Evolutionary conservation across 2,797 vertebrate genomes (phyloP), one percentile per base, ranked within the genome.

Genomic region (Diglossa cyanea): DNA sequence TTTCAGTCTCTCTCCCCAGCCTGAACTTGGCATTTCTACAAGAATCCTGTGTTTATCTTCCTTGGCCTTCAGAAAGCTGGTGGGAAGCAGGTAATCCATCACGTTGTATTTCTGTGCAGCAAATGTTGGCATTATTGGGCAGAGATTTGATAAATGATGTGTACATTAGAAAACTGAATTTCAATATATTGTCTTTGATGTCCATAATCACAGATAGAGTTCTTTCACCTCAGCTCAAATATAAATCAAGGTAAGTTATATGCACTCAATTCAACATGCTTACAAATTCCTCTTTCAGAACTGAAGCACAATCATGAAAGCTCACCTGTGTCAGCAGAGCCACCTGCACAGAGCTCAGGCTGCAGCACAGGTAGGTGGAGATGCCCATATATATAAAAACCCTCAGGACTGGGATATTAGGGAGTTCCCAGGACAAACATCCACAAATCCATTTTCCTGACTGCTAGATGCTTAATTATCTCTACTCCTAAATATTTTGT

Each of bases 101-200:
- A 94, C 7, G 8, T 10, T 88, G 15, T 25, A 71, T 94, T 96
- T 96, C 85, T 61, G 40, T 37, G 67, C 61, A 90, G 93, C 62
- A 84, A 65, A 81, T 11, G 62, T 35, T 70, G 76, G 85, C 58
- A 33, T 93, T 95, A 76, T 73, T 55, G 82, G 79, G 73, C 70
- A 83, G 75, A 48, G 89, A 63, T 65, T 80, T 95, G 96, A 96
- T 93, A 95, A 96, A 97, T n/a, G 90, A 75, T 86, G 82, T 79
- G 73, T 90, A 70, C 55, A 33, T 94, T 74, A 67, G 58, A 95
- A 95, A 96, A 90, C 76, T 40, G 83, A 61, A 94, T 95, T 94
- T 95, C 95, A 93, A 94, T 96, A 93, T 61, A 86, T 92, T 90
- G 90, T 88, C 89, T 94, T 73, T 79, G 90, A 88, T 96, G 67